A percentile compares a stretch with the other conserved stretches of the same genome.
Conservation (phyloP, 2,113 vertebrate genomes). For the Amphiprion ocellaris region DNA sequence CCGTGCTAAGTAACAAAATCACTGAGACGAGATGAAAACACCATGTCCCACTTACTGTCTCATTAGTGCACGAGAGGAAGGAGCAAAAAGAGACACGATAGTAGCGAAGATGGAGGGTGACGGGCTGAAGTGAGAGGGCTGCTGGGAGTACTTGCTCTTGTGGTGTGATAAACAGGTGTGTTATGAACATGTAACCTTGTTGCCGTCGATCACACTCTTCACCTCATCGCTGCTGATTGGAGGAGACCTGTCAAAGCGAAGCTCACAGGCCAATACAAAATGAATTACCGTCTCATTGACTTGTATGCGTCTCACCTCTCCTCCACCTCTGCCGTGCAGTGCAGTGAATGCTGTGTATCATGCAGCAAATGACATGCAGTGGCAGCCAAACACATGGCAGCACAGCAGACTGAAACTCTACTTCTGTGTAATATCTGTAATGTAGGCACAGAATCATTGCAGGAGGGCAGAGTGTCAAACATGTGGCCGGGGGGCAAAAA, state of each 20-base stretch:
- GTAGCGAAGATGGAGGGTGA: conserved; percentile 14
- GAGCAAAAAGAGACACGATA: background rate
- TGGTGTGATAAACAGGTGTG: conserved; percentile 46
- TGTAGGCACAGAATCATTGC: too few relatives aligned
- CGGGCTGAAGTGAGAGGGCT: conserved; percentile 16
- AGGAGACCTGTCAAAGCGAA: conserved; percentile 41
- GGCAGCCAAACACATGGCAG: background rate
- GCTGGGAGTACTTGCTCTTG: conserved; percentile 42
- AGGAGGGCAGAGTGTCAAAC: too few relatives aligned
- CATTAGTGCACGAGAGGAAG: conserved; percentile 36
- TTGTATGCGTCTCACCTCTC: background rate
- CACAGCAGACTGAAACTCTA: too few relatives aligned
- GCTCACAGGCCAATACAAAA: conserved; percentile 53
- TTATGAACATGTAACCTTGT: conserved; percentile 65
- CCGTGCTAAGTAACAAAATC: background rate
- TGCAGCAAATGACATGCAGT: background rate
- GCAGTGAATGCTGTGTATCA: background rate
- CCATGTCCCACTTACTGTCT: conserved; percentile 30
- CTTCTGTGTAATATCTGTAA: too few relatives aligned
- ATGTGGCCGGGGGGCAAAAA: too few relatives aligned
- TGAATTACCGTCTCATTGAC: conserved; percentile 45
- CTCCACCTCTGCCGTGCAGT: background rate
- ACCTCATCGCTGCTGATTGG: conserved; percentile 38
- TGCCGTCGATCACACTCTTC: conserved; percentile 50
- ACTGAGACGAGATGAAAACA: conserved; percentile 14